Conservation (phyloP, 2,888 invertebrate genomes). For the Lasiommata megera region DNA sequence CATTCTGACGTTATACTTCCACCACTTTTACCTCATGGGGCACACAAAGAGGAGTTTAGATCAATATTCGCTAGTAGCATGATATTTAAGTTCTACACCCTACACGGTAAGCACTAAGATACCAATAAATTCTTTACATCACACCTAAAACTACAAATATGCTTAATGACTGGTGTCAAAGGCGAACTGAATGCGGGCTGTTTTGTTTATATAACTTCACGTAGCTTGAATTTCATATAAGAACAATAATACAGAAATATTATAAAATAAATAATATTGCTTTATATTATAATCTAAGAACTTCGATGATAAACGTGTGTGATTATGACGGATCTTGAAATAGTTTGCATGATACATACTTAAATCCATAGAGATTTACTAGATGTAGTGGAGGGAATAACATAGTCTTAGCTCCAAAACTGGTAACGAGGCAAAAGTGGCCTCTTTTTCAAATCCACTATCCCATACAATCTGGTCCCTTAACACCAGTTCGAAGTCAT, state of each 20-base stretch:
- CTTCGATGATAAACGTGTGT: background rate
- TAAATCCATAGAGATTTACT: conserved; percentile 32
- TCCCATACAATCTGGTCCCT: conserved; percentile 61
- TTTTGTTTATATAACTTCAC: background rate
- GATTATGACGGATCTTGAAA: background rate
- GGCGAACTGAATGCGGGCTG: background rate
- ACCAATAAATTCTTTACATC: conserved; percentile 22
- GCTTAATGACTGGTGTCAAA: conserved; percentile 6
- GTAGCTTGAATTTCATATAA: background rate
- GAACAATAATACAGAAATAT: background rate
- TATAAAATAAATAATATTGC: too few species aligned
- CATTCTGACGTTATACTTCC: too few species aligned
- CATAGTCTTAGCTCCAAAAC: conserved; percentile 64
- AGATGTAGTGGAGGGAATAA: conserved; percentile 72
- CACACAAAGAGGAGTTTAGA: too few species aligned
- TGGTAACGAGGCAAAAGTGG: conserved; percentile 31
- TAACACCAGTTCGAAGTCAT: conserved; percentile 58
- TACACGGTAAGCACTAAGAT: conserved; percentile 5
- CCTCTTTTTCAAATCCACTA: conserved; percentile 39
- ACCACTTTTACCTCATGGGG: too few species aligned
- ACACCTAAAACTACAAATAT: conserved; percentile 22
- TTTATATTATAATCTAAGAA: too few species aligned
- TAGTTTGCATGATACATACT: conserved; percentile 5
- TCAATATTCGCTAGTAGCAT: conserved; percentile 8
- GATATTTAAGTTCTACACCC: conserved; percentile 4